Percentiles rank a stretch among this genome's conserved stretches.
Conservation (phyloP, 2,797 vertebrate genomes). For the Glyptemys insculpta region DNA sequence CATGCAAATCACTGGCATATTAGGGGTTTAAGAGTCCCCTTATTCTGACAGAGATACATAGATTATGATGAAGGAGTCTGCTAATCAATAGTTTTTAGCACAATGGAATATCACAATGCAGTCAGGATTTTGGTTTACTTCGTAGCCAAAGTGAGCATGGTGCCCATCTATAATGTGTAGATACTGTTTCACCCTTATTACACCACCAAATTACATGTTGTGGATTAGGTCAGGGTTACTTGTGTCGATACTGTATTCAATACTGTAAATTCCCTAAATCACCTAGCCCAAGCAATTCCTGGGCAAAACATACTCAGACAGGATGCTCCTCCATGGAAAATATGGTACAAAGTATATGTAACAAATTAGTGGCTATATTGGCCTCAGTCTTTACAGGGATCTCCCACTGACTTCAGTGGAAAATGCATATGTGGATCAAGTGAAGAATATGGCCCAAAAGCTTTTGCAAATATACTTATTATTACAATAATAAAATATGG, state of each 20-base stretch:
- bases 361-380: neutral
- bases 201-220: neutral
- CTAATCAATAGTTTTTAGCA: conserved; percentile 61
- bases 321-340: neutral
- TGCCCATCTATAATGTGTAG: conserved; percentile 10
- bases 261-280: neutral
- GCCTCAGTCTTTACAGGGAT: neutral
- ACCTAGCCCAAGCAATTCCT: neutral
- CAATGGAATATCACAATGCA: conserved; percentile 46
- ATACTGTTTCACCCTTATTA: conserved; percentile 3
- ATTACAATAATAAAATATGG: neutral
- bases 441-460: neutral
- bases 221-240: conserved; percentile 15
- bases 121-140: conserved; percentile 24
- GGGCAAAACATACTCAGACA: neutral
- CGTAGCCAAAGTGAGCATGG: conserved; percentile 45
- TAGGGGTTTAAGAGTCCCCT: neutral
- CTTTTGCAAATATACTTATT: neutral
- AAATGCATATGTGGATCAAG: neutral
- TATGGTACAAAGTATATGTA: neutral
- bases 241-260: neutral
- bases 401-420: neutral
- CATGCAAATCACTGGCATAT: neutral
- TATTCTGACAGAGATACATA: conserved; percentile 6
- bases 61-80: neutral